Conservation (phyloP, 2,113 vertebrate species). For the Lampris megalopsis region DNA sequence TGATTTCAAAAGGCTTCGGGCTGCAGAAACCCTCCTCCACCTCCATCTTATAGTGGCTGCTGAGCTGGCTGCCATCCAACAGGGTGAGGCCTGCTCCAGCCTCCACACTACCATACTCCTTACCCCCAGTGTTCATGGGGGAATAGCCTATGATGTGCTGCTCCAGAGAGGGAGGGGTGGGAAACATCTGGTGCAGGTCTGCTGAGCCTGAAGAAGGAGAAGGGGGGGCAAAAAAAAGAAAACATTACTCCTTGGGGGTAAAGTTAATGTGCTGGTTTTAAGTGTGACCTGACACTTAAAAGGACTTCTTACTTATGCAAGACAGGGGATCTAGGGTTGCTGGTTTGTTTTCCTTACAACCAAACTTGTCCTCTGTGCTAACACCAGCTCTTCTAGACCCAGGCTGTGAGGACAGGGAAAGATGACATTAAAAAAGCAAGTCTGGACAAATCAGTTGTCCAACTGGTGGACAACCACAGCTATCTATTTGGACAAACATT, state of each 20-base stretch:
- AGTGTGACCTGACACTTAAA: not conserved
- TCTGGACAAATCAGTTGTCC: too few relatives aligned
- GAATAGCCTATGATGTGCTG: constrained; percentile 96
- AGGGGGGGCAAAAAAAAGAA: not conserved
- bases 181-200: constrained; percentile 98
- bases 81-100: constrained; percentile 89
- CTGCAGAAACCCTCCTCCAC: constrained; percentile 98
- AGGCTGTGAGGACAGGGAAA: constrained; percentile 78
- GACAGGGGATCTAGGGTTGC: constrained; percentile 88
- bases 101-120: constrained; percentile 93
- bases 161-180: constrained; percentile 97
- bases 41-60: constrained; percentile 94
- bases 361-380: constrained; percentile 89
- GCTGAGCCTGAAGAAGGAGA: constrained; percentile 85
- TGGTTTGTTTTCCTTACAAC: constrained; percentile 89
- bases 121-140: constrained; percentile 96
- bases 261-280: not conserved
- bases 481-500: too few relatives aligned
- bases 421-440: not conserved
- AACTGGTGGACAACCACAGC: too few relatives aligned
- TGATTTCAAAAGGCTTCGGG: constrained; percentile 96
- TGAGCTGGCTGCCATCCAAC: constrained; percentile 87
- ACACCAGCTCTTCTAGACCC: constrained; percentile 88
- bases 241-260: constrained; percentile 18
- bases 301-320: constrained; percentile 89